Evolutionary conservation across 2,888 invertebrate species (phyloP).

Genomic region (Hypolimnas misippus): DNA sequence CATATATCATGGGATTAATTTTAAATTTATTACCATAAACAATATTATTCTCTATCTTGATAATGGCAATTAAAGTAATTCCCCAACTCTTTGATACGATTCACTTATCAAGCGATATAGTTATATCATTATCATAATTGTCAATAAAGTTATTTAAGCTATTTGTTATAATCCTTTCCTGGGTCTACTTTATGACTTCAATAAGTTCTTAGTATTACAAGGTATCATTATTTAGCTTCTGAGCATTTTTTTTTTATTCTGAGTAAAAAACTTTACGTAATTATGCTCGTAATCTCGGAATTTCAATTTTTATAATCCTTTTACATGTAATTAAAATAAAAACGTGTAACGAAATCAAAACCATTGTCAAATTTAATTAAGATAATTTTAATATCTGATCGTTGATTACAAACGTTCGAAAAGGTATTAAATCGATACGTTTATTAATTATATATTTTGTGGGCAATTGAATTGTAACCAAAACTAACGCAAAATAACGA

Average conservation of each 20-base stretch:
- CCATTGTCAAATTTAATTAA: slow-evolving; percentile 12
- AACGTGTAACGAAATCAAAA: slow-evolving; percentile 1
- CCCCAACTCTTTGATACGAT: neutral
- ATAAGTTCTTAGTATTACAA: no score
- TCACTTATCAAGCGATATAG: neutral
- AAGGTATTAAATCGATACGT: slow-evolving; percentile 26
- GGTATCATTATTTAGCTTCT: no score
- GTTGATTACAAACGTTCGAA: slow-evolving; percentile 27
- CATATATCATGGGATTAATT: neutral
- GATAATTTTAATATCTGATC: slow-evolving; percentile 22
- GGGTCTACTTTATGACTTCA: neutral
- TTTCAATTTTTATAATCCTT: no score
- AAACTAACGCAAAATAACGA: neutral
- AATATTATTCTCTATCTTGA: neutral
- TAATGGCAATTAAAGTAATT: neutral
- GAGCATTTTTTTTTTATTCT: no score
- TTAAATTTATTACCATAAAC: neutral
- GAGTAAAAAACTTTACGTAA: no score
- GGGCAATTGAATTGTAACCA: slow-evolving; percentile 13
- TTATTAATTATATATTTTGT: slow-evolving; percentile 30
- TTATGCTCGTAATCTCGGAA: no score
- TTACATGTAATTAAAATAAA: no score
- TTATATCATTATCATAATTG: neutral
- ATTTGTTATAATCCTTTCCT: neutral
- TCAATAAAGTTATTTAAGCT: neutral